Percentiles rank a stretch among this genome's conserved stretches.
Conservation (phyloP, 2,888 invertebrate species). For the Minunthozetes semirufus region DNA sequence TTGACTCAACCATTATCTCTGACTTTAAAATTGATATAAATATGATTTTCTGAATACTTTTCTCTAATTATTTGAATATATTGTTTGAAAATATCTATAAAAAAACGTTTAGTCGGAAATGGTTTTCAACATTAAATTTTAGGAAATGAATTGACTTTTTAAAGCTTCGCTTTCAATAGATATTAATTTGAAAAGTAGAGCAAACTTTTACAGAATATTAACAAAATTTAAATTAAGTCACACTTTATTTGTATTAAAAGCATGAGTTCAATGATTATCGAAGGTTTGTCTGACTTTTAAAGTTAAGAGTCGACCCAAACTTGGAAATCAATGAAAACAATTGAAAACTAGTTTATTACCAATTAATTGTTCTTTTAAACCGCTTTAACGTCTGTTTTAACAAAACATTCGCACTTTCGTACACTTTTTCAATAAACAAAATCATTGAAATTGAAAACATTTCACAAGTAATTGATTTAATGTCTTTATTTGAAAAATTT, state of each 20-base stretch:
- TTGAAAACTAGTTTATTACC: no score
- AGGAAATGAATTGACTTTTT: not conserved
- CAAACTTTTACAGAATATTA: not conserved
- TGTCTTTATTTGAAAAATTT: no score
- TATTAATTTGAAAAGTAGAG: not conserved
- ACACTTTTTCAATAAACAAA: no score
- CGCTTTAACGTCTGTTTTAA: no score
- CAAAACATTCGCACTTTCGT: no score
- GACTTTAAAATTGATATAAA: not conserved
- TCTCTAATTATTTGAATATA: not conserved
- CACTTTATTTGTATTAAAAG: constrained; percentile 7
- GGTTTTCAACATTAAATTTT: not conserved
- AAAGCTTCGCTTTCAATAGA: not conserved
- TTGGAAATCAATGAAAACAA: not conserved
- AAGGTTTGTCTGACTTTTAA: not conserved
- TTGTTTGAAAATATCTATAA: not conserved
- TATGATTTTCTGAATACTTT: not conserved
- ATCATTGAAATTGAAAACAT: no score
- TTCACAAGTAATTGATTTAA: no score
- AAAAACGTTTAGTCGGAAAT: not conserved
- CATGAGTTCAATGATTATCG: not conserved
- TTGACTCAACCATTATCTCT: not conserved
- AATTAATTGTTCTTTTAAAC: no score
- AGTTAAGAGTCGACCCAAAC: not conserved
- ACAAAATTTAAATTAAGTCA: not conserved